Evolutionary conservation across 2,888 invertebrate genomes (phyloP).

Genomic region (Philopedon plagiatum): DNA sequence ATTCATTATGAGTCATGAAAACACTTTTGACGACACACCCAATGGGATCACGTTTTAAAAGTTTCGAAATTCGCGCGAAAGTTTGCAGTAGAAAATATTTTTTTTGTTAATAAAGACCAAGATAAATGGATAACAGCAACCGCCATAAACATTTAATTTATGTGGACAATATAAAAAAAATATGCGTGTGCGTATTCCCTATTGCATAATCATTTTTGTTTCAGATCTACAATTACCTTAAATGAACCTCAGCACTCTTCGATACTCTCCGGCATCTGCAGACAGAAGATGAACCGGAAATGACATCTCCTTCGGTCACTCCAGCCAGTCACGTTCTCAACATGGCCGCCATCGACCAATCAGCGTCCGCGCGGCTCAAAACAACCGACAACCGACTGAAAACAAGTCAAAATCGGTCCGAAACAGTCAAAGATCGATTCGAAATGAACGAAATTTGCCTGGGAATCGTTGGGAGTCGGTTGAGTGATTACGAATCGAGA

Average conservation of each 20-base stretch:
- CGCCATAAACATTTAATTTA: too few species aligned
- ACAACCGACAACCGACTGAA: not conserved
- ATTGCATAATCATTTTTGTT: slow-evolving; percentile 12
- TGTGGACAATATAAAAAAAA: too few species aligned
- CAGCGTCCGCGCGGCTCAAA: not conserved
- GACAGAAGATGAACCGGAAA: slow-evolving; percentile 16
- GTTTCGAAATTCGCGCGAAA: too few species aligned
- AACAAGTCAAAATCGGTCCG: not conserved
- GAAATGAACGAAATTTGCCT: not conserved
- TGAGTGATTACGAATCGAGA: slow-evolving; percentile 4
- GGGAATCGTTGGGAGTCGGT: not conserved
- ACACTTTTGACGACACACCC: too few species aligned
- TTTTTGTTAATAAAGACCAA: too few species aligned
- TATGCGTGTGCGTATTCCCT: too few species aligned
- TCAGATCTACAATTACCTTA: slow-evolving; percentile 18
- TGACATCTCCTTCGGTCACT: slow-evolving; percentile 16
- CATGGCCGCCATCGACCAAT: slow-evolving; percentile 18
- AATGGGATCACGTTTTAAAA: too few species aligned
- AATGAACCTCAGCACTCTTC: slow-evolving; percentile 5
- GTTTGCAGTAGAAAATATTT: too few species aligned
- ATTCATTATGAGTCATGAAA: too few species aligned
- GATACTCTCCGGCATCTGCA: not conserved
- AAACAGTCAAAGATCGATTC: not conserved
- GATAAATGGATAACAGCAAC: too few species aligned
- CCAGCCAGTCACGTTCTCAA: slow-evolving; percentile 1